Evolutionary conservation across 1,140 invertebrate genomes (phyloP).

Genomic region (Brachionus paranguensis): DNA sequence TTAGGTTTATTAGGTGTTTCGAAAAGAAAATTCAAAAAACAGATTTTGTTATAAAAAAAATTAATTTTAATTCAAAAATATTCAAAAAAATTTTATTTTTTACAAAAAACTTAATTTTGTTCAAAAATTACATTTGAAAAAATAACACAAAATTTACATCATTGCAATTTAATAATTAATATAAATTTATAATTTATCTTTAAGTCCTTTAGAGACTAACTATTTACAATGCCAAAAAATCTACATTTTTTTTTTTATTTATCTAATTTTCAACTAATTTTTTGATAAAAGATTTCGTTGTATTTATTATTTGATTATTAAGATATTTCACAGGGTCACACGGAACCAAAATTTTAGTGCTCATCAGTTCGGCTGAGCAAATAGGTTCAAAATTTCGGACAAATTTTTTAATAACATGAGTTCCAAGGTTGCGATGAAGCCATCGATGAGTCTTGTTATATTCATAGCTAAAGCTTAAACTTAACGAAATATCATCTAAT

Average conservation of each 20-base stretch:
- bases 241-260: no score
- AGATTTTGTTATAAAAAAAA: no score
- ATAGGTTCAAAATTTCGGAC: neutral
- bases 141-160: no score
- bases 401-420: neutral
- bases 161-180: no score
- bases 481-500: neutral
- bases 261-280: neutral
- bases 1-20: no score
- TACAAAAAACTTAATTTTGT: no score
- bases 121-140: no score
- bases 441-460: neutral
- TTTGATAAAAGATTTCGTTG: neutral
- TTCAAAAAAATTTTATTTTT: no score
- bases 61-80: no score
- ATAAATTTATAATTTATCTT: no score
- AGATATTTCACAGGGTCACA: neutral
- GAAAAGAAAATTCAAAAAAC: no score
- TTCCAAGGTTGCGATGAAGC: neutral
- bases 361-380: neutral
- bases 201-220: neutral
- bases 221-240: neutral
- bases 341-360: neutral
- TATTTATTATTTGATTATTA: neutral
- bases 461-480: neutral